Evolutionary conservation across 2,888 invertebrate species (phyloP), one percentile per base, ranked within the genome.

Genomic region (Diarsia brunnea): DNA sequence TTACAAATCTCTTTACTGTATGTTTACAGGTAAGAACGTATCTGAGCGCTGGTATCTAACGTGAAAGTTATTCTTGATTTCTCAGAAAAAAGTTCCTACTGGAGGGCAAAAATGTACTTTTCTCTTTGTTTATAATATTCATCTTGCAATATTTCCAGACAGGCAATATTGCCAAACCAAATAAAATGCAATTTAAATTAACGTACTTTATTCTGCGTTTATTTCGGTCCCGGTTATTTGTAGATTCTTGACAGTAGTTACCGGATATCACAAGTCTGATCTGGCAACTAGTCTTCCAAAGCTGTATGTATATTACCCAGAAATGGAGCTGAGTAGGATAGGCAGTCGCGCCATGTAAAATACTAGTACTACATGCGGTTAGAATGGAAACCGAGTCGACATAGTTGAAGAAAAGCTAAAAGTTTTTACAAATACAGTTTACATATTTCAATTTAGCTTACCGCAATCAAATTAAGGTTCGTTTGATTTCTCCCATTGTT

Each of bases 1-100:
- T 84, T 78, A 66, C 78, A 72, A 88, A 88, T 79, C 71, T 78
- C 80, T 79, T 71, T 68, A 63, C 53, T 74, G 73, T 81, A 55
- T 79, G 63, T 87, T 83, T 75, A 75, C 78, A 84, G 79, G 60
- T 73, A 71, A 61, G 38, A 67, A 77, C 69, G 72, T 71, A 81
- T 78, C 55, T 67, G 27, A 45, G 68, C 51, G 43, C 31, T 58
- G 12, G 51, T 76, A 66, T 66, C 67, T 65, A 63, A 65, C 66
- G 84, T 70, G 84, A 82, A 85, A 86, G 83, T 78, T 74, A 68
- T 75, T 68, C 24, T 68, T 31, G 5, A 24, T 75, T 73, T 60
- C 47, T 47, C 51, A 49, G 43, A 45, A 68, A 58, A 58, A 21
- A 4, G 53, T 58, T 27, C 3, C 4, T 69, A 69, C 55, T 67